These are phyloP conservation scores for Cherax destructor DNA, from an alignment of 1,140 invertebrate species.

Conservation along the genomic window DNA sequence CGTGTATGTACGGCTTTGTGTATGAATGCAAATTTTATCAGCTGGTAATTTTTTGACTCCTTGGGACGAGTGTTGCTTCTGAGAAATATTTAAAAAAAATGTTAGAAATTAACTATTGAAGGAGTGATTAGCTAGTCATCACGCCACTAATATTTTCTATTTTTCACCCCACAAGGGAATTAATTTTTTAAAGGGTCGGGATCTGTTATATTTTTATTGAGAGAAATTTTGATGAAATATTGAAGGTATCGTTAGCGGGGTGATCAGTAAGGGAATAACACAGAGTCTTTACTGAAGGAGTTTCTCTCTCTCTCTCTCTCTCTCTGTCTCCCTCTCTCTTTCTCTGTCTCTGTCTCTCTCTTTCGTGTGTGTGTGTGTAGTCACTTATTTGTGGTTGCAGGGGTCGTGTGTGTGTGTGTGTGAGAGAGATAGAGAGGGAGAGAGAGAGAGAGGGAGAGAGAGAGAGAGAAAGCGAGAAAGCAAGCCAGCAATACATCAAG, in stretches of 20 bases:
- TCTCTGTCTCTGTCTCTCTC: background rate
- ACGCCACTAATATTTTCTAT: background rate
- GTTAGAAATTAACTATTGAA: constrained; percentile 22
- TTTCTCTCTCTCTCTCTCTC: background rate
- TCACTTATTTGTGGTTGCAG: too few relatives aligned
- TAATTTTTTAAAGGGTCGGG: background rate
- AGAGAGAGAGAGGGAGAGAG: too few relatives aligned
- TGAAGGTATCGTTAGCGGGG: background rate
- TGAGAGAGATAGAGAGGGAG: too few relatives aligned
- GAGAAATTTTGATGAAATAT: background rate
- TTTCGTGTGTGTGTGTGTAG: too few relatives aligned
- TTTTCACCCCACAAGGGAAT: background rate
- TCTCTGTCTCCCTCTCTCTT: background rate
- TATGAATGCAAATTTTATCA: constrained; percentile 41
- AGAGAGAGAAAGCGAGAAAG: too few relatives aligned
- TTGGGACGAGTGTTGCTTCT: background rate
- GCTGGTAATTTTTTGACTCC: constrained; percentile 4
- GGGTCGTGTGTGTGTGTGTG: too few relatives aligned
- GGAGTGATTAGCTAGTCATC: constrained; percentile 21
- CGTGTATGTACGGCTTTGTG: constrained; percentile 56
- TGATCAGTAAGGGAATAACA: background rate
- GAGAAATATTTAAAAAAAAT: background rate
- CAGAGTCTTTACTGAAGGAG: background rate
- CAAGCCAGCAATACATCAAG: too few relatives aligned
- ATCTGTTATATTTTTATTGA: background rate